Percentiles rank a stretch among this genome's conserved stretches.
phyloP scores from a whole-genome alignment of 2,888 invertebrate species.

The Syrista parreyssii region DNA sequence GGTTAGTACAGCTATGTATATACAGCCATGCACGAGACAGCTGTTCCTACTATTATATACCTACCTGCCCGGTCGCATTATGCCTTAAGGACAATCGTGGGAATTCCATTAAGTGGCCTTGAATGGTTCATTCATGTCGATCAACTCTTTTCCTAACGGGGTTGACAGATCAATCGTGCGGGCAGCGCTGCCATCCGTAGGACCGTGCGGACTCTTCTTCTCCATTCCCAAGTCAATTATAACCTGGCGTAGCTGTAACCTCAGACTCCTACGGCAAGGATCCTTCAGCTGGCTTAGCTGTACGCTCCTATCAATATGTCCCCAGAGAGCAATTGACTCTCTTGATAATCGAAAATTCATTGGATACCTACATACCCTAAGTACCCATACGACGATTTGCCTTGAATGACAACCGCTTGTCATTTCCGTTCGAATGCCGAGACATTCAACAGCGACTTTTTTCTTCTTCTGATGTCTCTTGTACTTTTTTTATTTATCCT shows the following conservation, averaged over 20 bases:
- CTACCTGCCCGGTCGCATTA: conserved; percentile 53
- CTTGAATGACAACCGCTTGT: no score
- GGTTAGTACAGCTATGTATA: conserved; percentile 12
- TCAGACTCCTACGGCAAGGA: no score
- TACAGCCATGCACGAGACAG: conserved; percentile 31
- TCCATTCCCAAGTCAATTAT: neutral
- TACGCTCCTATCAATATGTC: no score
- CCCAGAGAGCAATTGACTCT: no score
- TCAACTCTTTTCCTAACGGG: conserved; percentile 60
- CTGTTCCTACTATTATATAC: conserved; percentile 45
- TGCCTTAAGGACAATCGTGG: conserved; percentile 65
- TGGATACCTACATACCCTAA: no score
- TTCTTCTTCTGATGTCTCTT: no score
- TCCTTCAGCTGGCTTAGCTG: no score
- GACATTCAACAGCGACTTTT: no score
- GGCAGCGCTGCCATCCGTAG: conserved; percentile 20
- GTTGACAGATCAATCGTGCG: conserved; percentile 63
- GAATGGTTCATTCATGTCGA: conserved; percentile 66
- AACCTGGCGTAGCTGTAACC: neutral
- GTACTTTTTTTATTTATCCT: conserved; percentile 29
- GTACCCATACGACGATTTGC: no score
- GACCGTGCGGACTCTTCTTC: neutral
- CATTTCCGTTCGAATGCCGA: no score
- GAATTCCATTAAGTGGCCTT: conserved; percentile 65
- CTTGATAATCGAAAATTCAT: no score